A percentile compares a stretch with the other conserved stretches of the same genome.
Evolutionary conservation across 2,888 invertebrate species (phyloP).

Genomic region (Campaea margaritaria): DNA sequence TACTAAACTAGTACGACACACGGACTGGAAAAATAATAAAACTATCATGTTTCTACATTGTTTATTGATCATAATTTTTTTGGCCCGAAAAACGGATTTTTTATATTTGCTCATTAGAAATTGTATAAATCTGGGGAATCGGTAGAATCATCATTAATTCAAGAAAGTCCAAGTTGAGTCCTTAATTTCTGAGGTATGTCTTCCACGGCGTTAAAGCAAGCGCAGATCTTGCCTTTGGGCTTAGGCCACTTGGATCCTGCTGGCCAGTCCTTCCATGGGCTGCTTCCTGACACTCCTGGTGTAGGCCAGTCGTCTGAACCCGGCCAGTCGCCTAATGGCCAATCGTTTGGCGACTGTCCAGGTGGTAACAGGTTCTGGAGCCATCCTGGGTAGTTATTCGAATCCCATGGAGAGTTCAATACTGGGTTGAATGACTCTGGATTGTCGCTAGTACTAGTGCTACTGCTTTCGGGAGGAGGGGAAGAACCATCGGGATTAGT

Average conservation of each 20-base stretch:
- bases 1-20: too few species aligned
- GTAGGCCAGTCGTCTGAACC: not conserved
- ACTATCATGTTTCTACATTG: too few species aligned
- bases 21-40: too few species aligned
- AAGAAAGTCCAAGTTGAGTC: not conserved
- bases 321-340: not conserved
- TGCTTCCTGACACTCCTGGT: not conserved
- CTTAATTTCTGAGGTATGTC: not conserved
- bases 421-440: not conserved
- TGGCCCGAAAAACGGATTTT: too few species aligned
- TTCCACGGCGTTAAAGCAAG: not conserved
- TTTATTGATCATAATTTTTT: too few species aligned
- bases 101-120: slow-evolving; percentile 1
- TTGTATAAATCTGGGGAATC: not conserved
- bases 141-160: not conserved
- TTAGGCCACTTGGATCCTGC: not conserved
- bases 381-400: not conserved
- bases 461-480: too few species aligned
- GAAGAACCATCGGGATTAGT: too few species aligned
- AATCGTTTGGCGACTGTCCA: not conserved
- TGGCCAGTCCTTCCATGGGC: not conserved
- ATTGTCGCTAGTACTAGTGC: not conserved
- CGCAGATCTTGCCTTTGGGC: not conserved
- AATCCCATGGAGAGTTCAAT: not conserved
- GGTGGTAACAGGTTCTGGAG: not conserved